Percentiles rank a stretch among this genome's conserved stretches.
Conservation (phyloP, 2,113 vertebrate genomes). For the Bambusicola thoracicus region DNA sequence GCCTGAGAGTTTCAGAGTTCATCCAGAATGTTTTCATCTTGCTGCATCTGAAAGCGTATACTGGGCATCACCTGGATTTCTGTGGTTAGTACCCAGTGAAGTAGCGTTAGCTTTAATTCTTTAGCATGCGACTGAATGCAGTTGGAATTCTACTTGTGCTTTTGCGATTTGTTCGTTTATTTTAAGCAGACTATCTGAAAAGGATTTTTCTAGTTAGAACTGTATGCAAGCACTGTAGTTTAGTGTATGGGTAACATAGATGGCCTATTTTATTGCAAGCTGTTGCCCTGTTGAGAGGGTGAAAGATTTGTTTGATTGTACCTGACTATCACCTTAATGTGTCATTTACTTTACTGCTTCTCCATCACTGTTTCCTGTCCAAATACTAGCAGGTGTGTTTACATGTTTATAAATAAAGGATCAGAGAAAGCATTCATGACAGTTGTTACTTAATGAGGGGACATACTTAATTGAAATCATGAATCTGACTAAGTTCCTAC, state of each 20-base stretch:
- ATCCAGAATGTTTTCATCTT: not conserved
- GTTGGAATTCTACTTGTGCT: not conserved
- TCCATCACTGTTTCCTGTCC: slow-evolving; percentile 24
- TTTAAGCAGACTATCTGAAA: not conserved
- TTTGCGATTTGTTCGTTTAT: not conserved
- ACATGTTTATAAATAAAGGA: slow-evolving; percentile 32
- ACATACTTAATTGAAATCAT: slow-evolving; percentile 82
- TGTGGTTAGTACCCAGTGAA: not conserved
- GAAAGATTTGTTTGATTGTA: slow-evolving; percentile 7
- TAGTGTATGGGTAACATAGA: slow-evolving; percentile 29
- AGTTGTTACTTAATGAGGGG: slow-evolving; percentile 59
- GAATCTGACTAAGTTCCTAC: slow-evolving; percentile 83
- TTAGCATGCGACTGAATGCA: not conserved
- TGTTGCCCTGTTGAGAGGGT: slow-evolving; percentile 15
- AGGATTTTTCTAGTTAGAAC: not conserved
- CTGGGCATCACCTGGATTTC: not conserved
- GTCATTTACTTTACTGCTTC: slow-evolving; percentile 6
- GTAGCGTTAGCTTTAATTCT: not conserved
- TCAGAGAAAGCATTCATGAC: not conserved
- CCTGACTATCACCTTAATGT: slow-evolving; percentile 23
- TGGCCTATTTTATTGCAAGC: slow-evolving; percentile 5
- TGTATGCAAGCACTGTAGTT: not conserved
- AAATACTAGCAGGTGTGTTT: slow-evolving; percentile 59
- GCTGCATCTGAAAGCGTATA: accelerated
- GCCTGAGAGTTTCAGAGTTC: not conserved